Conservation (phyloP, 2,888 invertebrate species). For the Tetheella fluctuosa region DNA sequence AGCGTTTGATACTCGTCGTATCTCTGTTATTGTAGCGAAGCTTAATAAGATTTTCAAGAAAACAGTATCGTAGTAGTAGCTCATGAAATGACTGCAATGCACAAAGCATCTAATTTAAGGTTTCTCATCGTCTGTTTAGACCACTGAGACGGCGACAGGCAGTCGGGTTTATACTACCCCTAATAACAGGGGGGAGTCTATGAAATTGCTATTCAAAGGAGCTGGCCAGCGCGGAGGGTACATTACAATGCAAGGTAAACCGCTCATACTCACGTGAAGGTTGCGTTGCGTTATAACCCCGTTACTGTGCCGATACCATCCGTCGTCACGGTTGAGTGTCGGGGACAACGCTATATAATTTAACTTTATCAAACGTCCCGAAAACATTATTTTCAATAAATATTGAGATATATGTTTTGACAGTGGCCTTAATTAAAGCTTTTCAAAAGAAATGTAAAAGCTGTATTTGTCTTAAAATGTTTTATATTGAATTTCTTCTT, state of each 20-base stretch:
- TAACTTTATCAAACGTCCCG: conserved; percentile 52
- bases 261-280: conserved; percentile 66
- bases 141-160: conserved; percentile 59
- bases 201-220: conserved; percentile 72
- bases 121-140: conserved; percentile 59
- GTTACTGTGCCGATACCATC: too few species aligned
- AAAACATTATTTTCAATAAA: conserved; percentile 1
- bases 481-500: conserved; percentile 49
- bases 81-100: conserved; percentile 44
- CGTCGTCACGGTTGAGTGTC: conserved; percentile 58
- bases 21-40: not conserved
- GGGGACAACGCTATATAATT: conserved; percentile 42
- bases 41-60: not conserved
- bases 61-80: conserved; percentile 7
- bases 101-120: conserved; percentile 61
- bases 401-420: not conserved
- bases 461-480: conserved; percentile 26
- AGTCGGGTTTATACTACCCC: conserved; percentile 66
- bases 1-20: not conserved
- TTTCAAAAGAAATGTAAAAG: not conserved
- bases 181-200: conserved; percentile 70
- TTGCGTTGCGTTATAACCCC: conserved; percentile 60
- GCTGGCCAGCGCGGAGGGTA: conserved; percentile 57
- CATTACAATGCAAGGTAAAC: conserved; percentile 68
- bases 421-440: not conserved